Evolutionary conservation across 2,888 invertebrate genomes (phyloP), one percentile per base, ranked within the genome.

Genomic region (Anagyrus pseudococci): DNA sequence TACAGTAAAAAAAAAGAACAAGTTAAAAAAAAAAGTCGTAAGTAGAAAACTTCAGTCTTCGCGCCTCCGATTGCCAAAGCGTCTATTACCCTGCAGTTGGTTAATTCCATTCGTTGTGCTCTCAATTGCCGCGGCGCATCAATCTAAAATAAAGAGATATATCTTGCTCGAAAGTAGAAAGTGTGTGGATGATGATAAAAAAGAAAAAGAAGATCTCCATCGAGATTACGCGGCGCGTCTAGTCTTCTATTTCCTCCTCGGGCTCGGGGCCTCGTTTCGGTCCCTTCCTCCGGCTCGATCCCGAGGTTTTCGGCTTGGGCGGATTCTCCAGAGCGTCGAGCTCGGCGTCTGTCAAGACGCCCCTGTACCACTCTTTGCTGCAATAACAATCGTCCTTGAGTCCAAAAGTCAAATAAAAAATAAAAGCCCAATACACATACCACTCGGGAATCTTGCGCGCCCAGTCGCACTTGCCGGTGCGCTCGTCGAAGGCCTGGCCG

Each of bases 301-400:
- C 84, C 8, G 85, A 81, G 0, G 83, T 82, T 73, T 72, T 84
- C 73, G 86, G 88, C 17, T 85, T 83, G 41, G 91, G 89, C 2
- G 93, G 92, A 82, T 92, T 87, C 81, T 94, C 93, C 68, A 94
- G 82, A 43, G 89, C 91, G 0, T 89, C 89, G 62, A 94, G 80
- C 77, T 93, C 88, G 43, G 88, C 89, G 67, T 93, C 93, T 8
- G 92, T 92, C 73, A 94, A 82, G 69, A 90, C 88, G 44, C 87
- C 94, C 78, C 93, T 93, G 83, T 94, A 94, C 93, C 94, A 94
- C 75, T 94, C 94, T 70, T 88, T 89, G 81, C 94, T 94, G 81
- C n/a, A 85, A 10, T n/a, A 10, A 47, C 47, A 47, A 7, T 10
- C 29, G 6, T 10, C 29, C 29, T 29, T 29, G 6, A 4, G 10